Evolutionary conservation across 2,797 vertebrate genomes (phyloP).

Genomic region (Ctenopoma kingsleyae): DNA sequence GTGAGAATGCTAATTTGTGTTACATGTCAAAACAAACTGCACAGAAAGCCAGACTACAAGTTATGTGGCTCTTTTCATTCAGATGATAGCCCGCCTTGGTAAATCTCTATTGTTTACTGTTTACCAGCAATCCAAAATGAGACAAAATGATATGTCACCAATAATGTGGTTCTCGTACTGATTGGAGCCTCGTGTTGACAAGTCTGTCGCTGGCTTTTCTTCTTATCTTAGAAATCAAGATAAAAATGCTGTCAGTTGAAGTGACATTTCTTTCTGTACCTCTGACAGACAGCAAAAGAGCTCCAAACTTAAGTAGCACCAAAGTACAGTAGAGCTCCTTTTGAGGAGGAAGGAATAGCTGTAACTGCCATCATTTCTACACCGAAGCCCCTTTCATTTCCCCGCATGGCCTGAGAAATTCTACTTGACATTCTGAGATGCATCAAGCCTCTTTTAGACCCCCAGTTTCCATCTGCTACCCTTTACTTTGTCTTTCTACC

Average conservation of each 20-base stretch:
- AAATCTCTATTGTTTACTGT: constrained; percentile 47
- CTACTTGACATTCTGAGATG: constrained; percentile 64
- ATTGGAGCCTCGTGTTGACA: constrained; percentile 53
- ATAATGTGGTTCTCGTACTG: constrained; percentile 43
- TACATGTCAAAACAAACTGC: constrained; percentile 47
- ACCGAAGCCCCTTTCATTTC: constrained; percentile 58
- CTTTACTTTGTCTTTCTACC: constrained; percentile 44
- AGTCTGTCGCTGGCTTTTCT: constrained; percentile 45
- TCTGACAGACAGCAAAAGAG: constrained; percentile 47
- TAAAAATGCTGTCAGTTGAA: constrained; percentile 28
- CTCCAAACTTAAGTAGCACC: constrained; percentile 38
- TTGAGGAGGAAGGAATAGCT: constrained; percentile 30
- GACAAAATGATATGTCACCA: constrained; percentile 65
- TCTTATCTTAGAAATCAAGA: constrained; percentile 43
- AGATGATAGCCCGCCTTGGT: constrained; percentile 26
- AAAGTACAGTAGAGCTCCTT: constrained; percentile 55
- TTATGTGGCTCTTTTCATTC: constrained; percentile 18
- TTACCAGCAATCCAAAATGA: constrained; percentile 50
- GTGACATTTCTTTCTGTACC: constrained; percentile 38
- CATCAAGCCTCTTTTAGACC: constrained; percentile 53
- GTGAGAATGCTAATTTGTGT: constrained; percentile 25
- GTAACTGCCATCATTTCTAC: constrained; percentile 64
- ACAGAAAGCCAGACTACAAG: background rate
- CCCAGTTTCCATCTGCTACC: constrained; percentile 39
- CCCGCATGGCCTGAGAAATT: constrained; percentile 49